Percentiles rank a stretch among this genome's conserved stretches.
Evolutionary conservation across 2,888 invertebrate species (phyloP).

Genomic region (Diaperis boleti): DNA sequence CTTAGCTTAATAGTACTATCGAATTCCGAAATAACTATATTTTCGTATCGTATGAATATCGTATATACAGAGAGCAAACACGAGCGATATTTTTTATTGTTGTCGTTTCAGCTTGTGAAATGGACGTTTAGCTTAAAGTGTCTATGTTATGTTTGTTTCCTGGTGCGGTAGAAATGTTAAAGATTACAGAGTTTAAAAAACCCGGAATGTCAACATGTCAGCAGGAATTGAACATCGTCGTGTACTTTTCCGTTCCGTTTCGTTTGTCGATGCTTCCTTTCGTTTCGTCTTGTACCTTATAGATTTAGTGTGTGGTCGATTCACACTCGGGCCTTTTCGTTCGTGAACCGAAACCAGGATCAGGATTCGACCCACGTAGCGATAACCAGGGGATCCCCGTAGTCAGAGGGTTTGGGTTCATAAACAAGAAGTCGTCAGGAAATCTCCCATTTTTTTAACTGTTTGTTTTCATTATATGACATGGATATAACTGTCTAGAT

Average conservation of each 20-base stretch:
- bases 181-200: slow-evolving; percentile 53
- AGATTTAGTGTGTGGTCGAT: slow-evolving; percentile 42
- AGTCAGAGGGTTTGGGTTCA: slow-evolving; percentile 25
- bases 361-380: slow-evolving; percentile 13
- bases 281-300: slow-evolving; percentile 40
- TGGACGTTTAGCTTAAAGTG: slow-evolving; percentile 42
- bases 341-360: slow-evolving; percentile 24
- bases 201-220: slow-evolving; percentile 18
- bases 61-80: slow-evolving; percentile 49
- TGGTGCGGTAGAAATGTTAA: slow-evolving; percentile 55
- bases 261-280: slow-evolving; percentile 38
- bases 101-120: slow-evolving; percentile 55
- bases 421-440: slow-evolving; percentile 15
- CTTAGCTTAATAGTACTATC: slow-evolving; percentile 58
- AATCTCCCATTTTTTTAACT: slow-evolving; percentile 30
- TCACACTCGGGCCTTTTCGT: slow-evolving; percentile 10
- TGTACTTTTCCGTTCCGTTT: slow-evolving; percentile 29
- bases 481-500: slow-evolving; percentile 45
- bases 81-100: slow-evolving; percentile 57
- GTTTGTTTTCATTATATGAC: slow-evolving; percentile 26
- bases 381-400: slow-evolving; percentile 16
- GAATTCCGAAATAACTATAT: slow-evolving; percentile 64
- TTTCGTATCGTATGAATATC: slow-evolving; percentile 61
- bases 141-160: slow-evolving; percentile 56
- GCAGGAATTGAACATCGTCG: slow-evolving; percentile 36